phyloP scores from a whole-genome alignment of 2,797 vertebrate genomes.

The Coccyzus lansbergi region DNA sequence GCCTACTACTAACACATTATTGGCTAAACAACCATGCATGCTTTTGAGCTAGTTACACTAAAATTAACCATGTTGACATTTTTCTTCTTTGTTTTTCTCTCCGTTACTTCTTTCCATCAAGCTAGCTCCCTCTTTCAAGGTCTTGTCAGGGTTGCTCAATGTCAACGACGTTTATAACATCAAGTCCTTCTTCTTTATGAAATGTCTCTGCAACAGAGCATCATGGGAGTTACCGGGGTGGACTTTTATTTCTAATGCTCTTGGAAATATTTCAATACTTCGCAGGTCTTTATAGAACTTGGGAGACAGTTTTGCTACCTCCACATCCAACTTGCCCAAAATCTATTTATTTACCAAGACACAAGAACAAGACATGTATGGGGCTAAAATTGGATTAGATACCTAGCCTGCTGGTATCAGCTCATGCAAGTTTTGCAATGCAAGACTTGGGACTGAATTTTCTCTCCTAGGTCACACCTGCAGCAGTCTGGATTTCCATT shows the following conservation, averaged over 20 bases:
- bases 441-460: background rate
- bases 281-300: background rate
- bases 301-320: background rate
- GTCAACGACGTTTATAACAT: no score
- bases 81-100: no score
- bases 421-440: background rate
- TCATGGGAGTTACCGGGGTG: no score
- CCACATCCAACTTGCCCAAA: background rate
- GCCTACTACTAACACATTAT: no score
- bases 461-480: background rate
- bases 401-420: background rate
- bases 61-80: no score
- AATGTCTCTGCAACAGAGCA: no score
- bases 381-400: background rate
- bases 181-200: no score
- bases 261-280: background rate
- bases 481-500: background rate
- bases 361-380: background rate
- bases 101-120: no score
- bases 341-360: background rate
- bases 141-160: no score
- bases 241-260: background rate
- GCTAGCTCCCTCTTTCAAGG: no score
- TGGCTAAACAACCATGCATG: no score
- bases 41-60: no score